Percentiles rank a stretch among this genome's conserved stretches.
Conservation (phyloP, 2,888 invertebrate species). For the Amphipoea oculea region DNA sequence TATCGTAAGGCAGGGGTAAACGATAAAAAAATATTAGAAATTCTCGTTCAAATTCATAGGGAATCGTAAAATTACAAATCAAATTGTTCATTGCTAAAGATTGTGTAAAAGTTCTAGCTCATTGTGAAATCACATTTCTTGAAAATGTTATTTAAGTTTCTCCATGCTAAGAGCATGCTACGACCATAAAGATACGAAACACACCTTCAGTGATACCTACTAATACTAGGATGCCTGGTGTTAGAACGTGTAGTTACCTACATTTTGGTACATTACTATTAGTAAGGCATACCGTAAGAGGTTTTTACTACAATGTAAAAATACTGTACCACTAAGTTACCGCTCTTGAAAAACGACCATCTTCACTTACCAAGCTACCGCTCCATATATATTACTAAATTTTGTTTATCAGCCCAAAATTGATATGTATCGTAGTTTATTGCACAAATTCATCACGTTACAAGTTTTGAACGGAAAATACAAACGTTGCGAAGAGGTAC, state of each 20-base stretch:
- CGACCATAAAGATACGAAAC: conserved; percentile 67
- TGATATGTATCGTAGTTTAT: conserved; percentile 90
- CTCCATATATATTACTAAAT: conserved; percentile 81
- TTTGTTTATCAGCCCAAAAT: conserved; percentile 86
- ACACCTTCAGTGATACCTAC: conserved; percentile 76
- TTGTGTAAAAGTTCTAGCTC: conserved; percentile 72
- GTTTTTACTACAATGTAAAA: conserved; percentile 82
- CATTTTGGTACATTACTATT: conserved; percentile 80
- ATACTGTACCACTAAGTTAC: conserved; percentile 86
- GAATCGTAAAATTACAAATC: conserved; percentile 73
- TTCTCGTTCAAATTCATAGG: conserved; percentile 73
- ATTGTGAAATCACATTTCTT: conserved; percentile 72
- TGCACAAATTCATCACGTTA: conserved; percentile 87
- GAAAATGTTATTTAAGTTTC: conserved; percentile 50
- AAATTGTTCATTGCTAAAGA: conserved; percentile 73
- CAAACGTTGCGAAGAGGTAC: conserved; percentile 74
- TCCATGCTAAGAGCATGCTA: conserved; percentile 61
- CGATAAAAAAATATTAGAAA: conserved; percentile 84
- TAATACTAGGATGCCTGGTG: conserved; percentile 72
- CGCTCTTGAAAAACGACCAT: conserved; percentile 76
- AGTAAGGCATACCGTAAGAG: conserved; percentile 87
- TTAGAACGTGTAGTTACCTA: conserved; percentile 70
- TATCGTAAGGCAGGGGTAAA: conserved; percentile 85
- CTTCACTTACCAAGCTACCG: conserved; percentile 85
- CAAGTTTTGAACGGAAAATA: conserved; percentile 75